Percentiles rank a stretch among this genome's conserved stretches.
These are phyloP conservation scores for Bombus sylvicola DNA, from an alignment of 1,140 invertebrate genomes.

Conservation along the genomic window DNA sequence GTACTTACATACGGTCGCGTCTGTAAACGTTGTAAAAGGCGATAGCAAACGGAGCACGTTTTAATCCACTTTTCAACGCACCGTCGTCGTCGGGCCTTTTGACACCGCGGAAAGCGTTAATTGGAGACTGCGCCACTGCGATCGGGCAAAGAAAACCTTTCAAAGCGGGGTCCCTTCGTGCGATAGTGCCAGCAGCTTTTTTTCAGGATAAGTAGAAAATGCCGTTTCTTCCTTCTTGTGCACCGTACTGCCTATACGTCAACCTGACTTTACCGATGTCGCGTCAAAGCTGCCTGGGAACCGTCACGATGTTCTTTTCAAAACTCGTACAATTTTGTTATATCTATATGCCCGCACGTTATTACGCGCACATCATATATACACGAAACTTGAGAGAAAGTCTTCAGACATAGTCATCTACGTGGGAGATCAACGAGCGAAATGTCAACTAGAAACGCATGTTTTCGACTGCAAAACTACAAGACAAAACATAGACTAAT, in stretches of 20 bases:
- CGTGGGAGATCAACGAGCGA: neutral
- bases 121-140: slow-evolving; percentile 73
- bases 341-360: slow-evolving; percentile 9
- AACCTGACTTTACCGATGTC: no score
- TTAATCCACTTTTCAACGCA: slow-evolving; percentile 71
- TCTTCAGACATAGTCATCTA: no score
- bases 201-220: slow-evolving; percentile 43
- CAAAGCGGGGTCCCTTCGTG: slow-evolving; percentile 59
- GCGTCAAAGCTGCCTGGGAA: slow-evolving; percentile 1
- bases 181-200: slow-evolving; percentile 61
- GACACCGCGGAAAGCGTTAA: slow-evolving; percentile 77
- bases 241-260: neutral
- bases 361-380: slow-evolving; percentile 6
- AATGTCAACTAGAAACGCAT: neutral
- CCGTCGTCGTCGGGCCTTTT: slow-evolving; percentile 72
- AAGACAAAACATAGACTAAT: neutral
- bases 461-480: neutral
- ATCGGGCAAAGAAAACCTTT: slow-evolving; percentile 71
- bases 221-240: slow-evolving; percentile 25
- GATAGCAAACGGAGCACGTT: slow-evolving; percentile 71
- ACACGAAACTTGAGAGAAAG: neutral
- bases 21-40: slow-evolving; percentile 69
- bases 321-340: slow-evolving; percentile 14
- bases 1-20: slow-evolving; percentile 19
- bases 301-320: neutral